These are phyloP conservation scores for Nerophis lumbriciformis DNA, from an alignment of 2,113 vertebrate genomes.

Conservation along the genomic window DNA sequence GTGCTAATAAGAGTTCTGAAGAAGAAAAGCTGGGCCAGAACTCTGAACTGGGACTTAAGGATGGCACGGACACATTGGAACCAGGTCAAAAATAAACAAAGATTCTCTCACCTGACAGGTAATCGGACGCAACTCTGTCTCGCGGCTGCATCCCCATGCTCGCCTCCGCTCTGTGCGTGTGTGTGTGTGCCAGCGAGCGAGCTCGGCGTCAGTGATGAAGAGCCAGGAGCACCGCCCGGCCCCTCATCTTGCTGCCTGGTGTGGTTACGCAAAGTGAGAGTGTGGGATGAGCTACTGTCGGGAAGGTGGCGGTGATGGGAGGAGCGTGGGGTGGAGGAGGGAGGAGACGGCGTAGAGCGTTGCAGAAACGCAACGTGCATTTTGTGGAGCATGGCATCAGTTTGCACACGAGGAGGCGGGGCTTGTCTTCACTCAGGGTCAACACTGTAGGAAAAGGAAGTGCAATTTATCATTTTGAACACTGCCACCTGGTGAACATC, in stretches of 20 bases:
- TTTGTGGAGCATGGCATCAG: too few relatives aligned
- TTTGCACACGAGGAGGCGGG: too few relatives aligned
- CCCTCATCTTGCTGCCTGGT: neutral
- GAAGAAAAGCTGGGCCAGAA: too few relatives aligned
- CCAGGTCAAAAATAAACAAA: conserved; percentile 7
- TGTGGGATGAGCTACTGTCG: neutral
- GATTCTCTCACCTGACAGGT: conserved; percentile 59
- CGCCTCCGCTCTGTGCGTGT: neutral
- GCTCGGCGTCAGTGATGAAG: conserved; percentile 13
- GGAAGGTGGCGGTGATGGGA: neutral
- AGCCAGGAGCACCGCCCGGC: neutral
- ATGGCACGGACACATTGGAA: too few relatives aligned
- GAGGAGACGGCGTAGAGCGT: neutral
- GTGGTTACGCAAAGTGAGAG: conserved; percentile 1
- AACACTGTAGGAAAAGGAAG: too few relatives aligned
- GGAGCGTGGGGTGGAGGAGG: neutral
- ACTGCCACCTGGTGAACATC: conserved; percentile 44
- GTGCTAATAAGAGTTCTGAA: too few relatives aligned
- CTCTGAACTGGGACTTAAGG: too few relatives aligned
- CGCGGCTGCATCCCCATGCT: conserved; percentile 59
- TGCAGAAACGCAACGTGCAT: too few relatives aligned
- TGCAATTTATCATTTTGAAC: conserved; percentile 7
- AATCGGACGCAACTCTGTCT: conserved; percentile 50
- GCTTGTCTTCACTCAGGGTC: too few relatives aligned
- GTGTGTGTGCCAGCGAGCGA: conserved; percentile 2